phyloP scores from a whole-genome alignment of 2,113 vertebrate genomes.

The Turdus rufiventris region DNA sequence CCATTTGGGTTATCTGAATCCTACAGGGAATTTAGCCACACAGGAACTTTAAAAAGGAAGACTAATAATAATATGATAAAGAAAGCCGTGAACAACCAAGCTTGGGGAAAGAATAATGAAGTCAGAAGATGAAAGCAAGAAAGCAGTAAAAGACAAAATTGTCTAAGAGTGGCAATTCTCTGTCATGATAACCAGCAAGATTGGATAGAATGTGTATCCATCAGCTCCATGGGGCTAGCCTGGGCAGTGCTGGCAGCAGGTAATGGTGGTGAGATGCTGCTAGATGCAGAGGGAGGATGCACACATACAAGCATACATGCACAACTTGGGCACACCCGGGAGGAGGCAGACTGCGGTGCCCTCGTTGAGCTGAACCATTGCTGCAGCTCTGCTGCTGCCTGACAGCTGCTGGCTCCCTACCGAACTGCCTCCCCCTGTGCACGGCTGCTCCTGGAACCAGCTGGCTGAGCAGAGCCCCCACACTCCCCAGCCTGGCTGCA shows the following conservation, averaged over 20 bases:
- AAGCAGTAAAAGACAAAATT: constrained; percentile 14
- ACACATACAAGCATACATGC: too few relatives aligned
- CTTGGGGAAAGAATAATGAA: constrained; percentile 11
- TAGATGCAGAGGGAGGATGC: background rate
- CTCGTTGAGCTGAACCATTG: background rate
- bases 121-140: background rate
- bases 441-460: background rate
- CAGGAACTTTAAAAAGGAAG: background rate
- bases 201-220: background rate
- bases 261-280: fast-evolving
- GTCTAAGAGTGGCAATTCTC: background rate
- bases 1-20: background rate
- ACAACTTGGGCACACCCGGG: background rate
- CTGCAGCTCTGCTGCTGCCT: background rate
- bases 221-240: background rate
- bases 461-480: background rate
- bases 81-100: background rate
- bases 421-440: fast-evolving
- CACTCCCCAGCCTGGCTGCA: fast-evolving
- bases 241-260: background rate
- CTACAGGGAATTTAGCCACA: background rate
- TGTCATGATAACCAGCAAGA: background rate
- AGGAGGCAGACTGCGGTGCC: background rate
- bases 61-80: background rate
- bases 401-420: background rate